A percentile compares a stretch with the other conserved stretches of the same genome.
Conservation (phyloP, 1,140 invertebrate genomes). For the Philotrypesis tridentata region DNA sequence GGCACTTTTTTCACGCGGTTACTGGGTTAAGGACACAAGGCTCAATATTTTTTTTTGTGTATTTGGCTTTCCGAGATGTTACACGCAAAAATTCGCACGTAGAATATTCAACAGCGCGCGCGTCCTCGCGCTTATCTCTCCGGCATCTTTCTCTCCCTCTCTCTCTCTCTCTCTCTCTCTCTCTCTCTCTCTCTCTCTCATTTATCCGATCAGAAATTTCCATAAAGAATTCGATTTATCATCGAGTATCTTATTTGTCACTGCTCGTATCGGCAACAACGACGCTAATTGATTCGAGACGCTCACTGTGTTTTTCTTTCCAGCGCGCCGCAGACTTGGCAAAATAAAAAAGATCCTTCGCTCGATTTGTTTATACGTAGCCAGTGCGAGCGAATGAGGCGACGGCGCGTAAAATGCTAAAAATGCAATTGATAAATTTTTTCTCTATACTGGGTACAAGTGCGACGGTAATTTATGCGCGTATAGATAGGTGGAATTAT, state of each 20-base stretch:
- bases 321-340: background rate
- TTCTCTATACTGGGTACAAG: too few species aligned
- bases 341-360: background rate
- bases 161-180: too few species aligned
- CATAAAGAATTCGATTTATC: background rate
- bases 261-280: background rate
- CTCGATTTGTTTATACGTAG: too few species aligned
- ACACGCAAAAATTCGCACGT: background rate
- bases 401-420: too few species aligned
- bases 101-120: background rate
- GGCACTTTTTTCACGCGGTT: background rate
- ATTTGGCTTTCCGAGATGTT: background rate
- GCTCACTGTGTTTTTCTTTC: background rate
- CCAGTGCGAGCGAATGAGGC: too few species aligned
- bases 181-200: too few species aligned
- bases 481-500: too few species aligned
- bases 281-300: background rate
- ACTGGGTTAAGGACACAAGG: background rate
- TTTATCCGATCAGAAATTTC: background rate
- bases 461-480: too few species aligned
- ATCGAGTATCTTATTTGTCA: background rate
- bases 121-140: background rate
- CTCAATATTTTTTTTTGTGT: too few species aligned
- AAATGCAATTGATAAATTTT: background rate
- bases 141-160: too few species aligned